Percentiles rank a stretch among this genome's conserved stretches.
These are phyloP conservation scores for Apamea epomidion DNA, from an alignment of 2,888 invertebrate genomes.

Conservation along the genomic window DNA sequence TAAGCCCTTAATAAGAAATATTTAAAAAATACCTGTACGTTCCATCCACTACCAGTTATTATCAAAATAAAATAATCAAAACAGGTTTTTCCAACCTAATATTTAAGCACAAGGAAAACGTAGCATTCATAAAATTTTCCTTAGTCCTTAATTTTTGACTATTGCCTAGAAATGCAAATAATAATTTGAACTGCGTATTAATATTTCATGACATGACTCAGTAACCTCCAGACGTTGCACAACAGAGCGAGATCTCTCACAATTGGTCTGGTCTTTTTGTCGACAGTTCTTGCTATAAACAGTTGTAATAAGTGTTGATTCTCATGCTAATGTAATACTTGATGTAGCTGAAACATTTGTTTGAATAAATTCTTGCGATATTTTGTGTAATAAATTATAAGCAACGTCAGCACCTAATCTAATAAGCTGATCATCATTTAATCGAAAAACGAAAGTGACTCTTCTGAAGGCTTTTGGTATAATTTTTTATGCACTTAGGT, in stretches of 20 bases:
- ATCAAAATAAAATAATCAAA: not conserved
- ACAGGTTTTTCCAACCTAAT: no score
- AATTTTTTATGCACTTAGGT: not conserved
- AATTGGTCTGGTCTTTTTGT: slow-evolving; percentile 21
- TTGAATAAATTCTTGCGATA: not conserved
- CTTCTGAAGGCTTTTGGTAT: not conserved
- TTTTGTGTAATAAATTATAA: no score
- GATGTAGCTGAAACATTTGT: slow-evolving; percentile 10
- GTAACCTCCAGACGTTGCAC: slow-evolving; percentile 22
- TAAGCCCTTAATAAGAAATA: not conserved
- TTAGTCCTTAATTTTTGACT: not conserved
- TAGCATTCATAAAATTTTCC: no score
- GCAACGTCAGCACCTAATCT: no score
- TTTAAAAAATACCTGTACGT: not conserved
- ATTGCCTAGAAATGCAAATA: not conserved
- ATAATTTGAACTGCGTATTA: not conserved
- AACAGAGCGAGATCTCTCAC: slow-evolving; percentile 25
- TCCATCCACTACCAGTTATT: not conserved
- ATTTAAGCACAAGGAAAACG: not conserved
- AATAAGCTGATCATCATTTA: no score
- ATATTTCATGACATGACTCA: slow-evolving; percentile 5
- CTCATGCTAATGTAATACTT: slow-evolving; percentile 19
- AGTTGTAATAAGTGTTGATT: slow-evolving; percentile 26
- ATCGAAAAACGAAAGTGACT: not conserved
- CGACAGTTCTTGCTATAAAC: slow-evolving; percentile 17